phyloP scores from a whole-genome alignment of 2,888 invertebrate species.

The Rambutsinella grinnellia region DNA sequence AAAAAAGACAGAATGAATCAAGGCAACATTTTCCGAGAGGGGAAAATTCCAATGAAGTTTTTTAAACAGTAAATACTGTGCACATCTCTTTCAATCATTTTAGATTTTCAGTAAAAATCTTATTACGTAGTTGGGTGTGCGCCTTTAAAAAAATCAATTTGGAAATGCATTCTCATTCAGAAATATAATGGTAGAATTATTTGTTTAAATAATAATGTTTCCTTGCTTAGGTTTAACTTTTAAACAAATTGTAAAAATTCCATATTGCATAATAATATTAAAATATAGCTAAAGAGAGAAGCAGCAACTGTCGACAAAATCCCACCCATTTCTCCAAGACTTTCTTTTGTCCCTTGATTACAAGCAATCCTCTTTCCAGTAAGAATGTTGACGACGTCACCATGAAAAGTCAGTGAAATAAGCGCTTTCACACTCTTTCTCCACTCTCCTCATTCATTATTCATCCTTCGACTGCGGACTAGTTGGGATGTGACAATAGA shows the following conservation, averaged over 20 bases:
- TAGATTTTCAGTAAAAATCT: too few relatives aligned
- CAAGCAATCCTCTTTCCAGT: too few relatives aligned
- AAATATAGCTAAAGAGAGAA: too few relatives aligned
- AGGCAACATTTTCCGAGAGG: background rate
- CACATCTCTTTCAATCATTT: slow-evolving; percentile 15
- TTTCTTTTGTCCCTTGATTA: too few relatives aligned
- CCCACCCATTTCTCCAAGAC: background rate
- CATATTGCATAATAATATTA: too few relatives aligned
- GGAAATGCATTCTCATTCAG: too few relatives aligned
- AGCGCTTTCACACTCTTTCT: slow-evolving; percentile 41
- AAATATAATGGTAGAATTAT: too few relatives aligned
- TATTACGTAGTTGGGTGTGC: background rate
- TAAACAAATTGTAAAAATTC: too few relatives aligned
- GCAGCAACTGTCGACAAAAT: background rate
- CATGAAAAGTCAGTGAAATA: slow-evolving; percentile 21
- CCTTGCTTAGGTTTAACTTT: too few relatives aligned
- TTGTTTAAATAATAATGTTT: too few relatives aligned
- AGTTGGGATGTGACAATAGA: slow-evolving; percentile 35
- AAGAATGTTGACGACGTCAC: too few relatives aligned
- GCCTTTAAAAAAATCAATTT: too few relatives aligned
- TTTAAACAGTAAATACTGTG: slow-evolving; percentile 14
- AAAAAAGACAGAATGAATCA: background rate
- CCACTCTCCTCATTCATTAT: slow-evolving; percentile 48
- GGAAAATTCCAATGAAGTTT: slow-evolving; percentile 11
- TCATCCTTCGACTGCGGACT: slow-evolving; percentile 38